phyloP scores from a whole-genome alignment of 2,888 invertebrate genomes.

The Melieria picta region DNA sequence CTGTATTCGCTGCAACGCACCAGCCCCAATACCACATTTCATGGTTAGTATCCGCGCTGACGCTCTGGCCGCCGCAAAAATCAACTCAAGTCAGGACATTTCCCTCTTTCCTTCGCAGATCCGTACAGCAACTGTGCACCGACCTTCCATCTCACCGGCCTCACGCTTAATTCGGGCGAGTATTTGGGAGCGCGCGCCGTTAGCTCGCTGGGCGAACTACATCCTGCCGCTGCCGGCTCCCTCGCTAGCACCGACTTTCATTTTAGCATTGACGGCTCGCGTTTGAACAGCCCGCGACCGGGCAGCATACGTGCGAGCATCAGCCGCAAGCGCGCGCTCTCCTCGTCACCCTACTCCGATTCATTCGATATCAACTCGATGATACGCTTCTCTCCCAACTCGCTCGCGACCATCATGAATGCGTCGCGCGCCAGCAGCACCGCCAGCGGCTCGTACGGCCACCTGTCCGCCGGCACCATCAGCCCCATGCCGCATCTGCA shows the following conservation, averaged over 20 bases:
- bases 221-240: slow-evolving; percentile 70
- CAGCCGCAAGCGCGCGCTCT: slow-evolving; percentile 90
- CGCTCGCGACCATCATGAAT: slow-evolving; percentile 82
- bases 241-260: slow-evolving; percentile 89
- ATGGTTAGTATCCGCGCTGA: slow-evolving; percentile 68
- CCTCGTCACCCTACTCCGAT: slow-evolving; percentile 94
- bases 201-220: slow-evolving; percentile 65
- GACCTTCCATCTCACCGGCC: slow-evolving; percentile 66
- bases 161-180: slow-evolving; percentile 71
- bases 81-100: background rate
- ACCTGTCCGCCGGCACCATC: slow-evolving; percentile 93
- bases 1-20: slow-evolving; percentile 77
- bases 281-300: slow-evolving; percentile 74
- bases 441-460: slow-evolving; percentile 95
- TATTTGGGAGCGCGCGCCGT: slow-evolving; percentile 70
- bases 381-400: slow-evolving; percentile 94
- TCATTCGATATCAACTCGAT: slow-evolving; percentile 95
- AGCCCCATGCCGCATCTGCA: slow-evolving; percentile 84
- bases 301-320: slow-evolving; percentile 72
- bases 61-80: background rate
- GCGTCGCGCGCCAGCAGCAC: slow-evolving; percentile 81
- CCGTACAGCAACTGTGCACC: slow-evolving; percentile 55
- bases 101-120: slow-evolving; percentile 45
- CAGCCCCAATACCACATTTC: slow-evolving; percentile 75
- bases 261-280: slow-evolving; percentile 83